These are phyloP conservation scores for Ibidorhyncha struthersii DNA, from an alignment of 2,113 vertebrate genomes.

Conservation along the genomic window DNA sequence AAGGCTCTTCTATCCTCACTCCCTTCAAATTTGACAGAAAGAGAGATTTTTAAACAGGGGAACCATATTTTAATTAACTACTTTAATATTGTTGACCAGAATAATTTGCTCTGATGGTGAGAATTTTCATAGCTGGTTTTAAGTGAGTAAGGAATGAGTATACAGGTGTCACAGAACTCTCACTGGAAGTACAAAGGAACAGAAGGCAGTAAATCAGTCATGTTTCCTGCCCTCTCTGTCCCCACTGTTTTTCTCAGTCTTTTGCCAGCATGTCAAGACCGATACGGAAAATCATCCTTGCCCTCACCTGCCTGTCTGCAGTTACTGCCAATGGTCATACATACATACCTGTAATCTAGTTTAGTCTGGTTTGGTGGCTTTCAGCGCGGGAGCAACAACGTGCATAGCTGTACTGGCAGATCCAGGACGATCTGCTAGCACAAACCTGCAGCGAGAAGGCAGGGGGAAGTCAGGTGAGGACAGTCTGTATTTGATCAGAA, in stretches of 20 bases:
- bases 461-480: not conserved
- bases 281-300: not conserved
- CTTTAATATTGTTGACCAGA: not conserved
- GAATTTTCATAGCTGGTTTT: not conserved
- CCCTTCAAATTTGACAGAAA: not conserved
- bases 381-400: not conserved
- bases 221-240: not conserved
- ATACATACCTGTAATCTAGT: not conserved
- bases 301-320: not conserved
- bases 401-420: not conserved
- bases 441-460: not conserved
- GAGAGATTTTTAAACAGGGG: not conserved
- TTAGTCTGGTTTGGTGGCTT: not conserved
- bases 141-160: not conserved
- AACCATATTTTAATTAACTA: not conserved
- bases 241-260: not conserved
- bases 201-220: not conserved
- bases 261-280: not conserved
- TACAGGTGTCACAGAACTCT: not conserved
- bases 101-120: not conserved
- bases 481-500: rapidly evolving
- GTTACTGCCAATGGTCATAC: not conserved
- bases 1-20: not conserved
- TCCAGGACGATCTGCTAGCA: not conserved
- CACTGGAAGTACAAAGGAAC: not conserved